Base-by-base conservation (phyloP, 2,797 vertebrate genomes). In the Limnodromus scolopaceus region DNA sequence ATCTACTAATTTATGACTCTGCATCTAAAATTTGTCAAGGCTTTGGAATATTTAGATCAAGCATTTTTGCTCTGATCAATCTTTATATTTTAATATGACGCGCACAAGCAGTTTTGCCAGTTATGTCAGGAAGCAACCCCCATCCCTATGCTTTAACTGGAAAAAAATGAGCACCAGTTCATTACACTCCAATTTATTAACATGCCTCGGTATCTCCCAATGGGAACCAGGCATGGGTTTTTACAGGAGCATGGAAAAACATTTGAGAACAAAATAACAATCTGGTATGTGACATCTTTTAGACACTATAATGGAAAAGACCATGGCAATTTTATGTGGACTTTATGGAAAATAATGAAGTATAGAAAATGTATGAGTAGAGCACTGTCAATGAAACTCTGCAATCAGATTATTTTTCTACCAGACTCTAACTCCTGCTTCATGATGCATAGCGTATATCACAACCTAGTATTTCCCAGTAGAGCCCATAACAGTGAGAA, bases 341-440 rank as follows among this genome's bases (percentile, higher is more conserved):
- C 89, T 93, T 94, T 76, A 91, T 86, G 76, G 71, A 92, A 96
- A 92, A 91, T 92, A 96, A 94, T 93, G 86, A 66, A 92, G 70
- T 65, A 85, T 16, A 94, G 76, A 89, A 91, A 95, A 96, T 85
- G 68, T 71, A 84, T 65, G 65, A 89, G 71, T 60, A 78, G 75
- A 83, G 54, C 64, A 72, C 53, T 92, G 69, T 89, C 94, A 96
- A 43, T 87, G 86, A 84, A 96, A 91, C 36, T 89, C 80, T 90
- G 85, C 84, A 95, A 93, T 84, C 61, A 80, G 93, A 95, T 95
- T 96, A 92, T 97, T 96, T 95, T 96, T 95, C 88, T 87, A 87
- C 77, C 70, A 64, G 45, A 17, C 54, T 91, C 81, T 89, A 77
- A 84, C 88, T 96, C 94, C 43, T 94, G 78, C 75, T 96, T 87